Evolutionary conservation across 2,888 invertebrate genomes (phyloP).

Genomic region (Xylota sylvarum): DNA sequence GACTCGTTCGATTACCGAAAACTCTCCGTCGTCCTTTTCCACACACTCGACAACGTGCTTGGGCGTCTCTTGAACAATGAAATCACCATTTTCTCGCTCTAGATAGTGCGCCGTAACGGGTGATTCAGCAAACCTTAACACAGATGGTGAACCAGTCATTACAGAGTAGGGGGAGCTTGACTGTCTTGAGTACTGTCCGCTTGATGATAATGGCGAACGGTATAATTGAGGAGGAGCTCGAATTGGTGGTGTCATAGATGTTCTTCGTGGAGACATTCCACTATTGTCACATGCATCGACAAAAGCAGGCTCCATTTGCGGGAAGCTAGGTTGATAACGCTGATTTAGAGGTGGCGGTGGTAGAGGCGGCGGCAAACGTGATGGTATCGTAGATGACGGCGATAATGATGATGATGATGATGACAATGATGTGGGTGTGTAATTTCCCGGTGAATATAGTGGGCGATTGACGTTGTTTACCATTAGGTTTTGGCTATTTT

Average conservation of each 20-base stretch:
- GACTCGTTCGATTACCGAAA: slow-evolving; percentile 85
- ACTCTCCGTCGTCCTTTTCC: slow-evolving; percentile 84
- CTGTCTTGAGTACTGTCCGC: slow-evolving; percentile 49
- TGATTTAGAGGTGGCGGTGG: slow-evolving; percentile 66
- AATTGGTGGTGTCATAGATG: slow-evolving; percentile 61
- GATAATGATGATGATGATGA: slow-evolving; percentile 39
- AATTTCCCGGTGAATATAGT: slow-evolving; percentile 49
- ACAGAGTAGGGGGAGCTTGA: slow-evolving; percentile 70
- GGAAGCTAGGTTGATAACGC: slow-evolving; percentile 58
- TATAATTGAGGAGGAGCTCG: slow-evolving; percentile 67
- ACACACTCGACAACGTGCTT: slow-evolving; percentile 84
- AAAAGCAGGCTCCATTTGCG: slow-evolving; percentile 34
- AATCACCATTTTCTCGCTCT: slow-evolving; percentile 84
- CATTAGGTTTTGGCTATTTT: slow-evolving; percentile 83
- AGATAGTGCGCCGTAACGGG: slow-evolving; percentile 83
- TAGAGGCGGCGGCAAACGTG: slow-evolving; percentile 56
- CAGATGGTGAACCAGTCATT: slow-evolving; percentile 80
- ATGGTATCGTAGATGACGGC: slow-evolving; percentile 20
- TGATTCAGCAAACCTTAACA: slow-evolving; percentile 83
- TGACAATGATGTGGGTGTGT: slow-evolving; percentile 61
- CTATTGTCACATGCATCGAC: slow-evolving; percentile 40
- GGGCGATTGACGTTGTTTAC: slow-evolving; percentile 61
- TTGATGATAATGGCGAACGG: slow-evolving; percentile 57
- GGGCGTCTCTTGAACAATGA: slow-evolving; percentile 84
- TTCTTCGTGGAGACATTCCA: slow-evolving; percentile 39